Evolutionary conservation across 2,113 vertebrate species (phyloP).

Genomic region (Telmatochromis sp.): DNA sequence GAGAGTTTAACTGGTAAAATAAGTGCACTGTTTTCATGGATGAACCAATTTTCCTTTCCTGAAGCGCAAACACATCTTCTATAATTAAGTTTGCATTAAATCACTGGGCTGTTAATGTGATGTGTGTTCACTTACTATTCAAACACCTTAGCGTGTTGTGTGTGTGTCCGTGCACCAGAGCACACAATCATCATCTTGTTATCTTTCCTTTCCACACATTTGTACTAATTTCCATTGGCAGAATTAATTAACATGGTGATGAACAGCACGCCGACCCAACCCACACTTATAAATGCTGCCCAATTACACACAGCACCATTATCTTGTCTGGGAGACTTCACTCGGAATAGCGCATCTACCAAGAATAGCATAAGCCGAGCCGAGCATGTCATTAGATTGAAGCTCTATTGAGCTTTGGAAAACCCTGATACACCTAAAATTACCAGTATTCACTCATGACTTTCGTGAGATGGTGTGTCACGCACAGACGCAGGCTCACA

Average conservation of each 20-base stretch:
- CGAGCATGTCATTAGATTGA: not conserved
- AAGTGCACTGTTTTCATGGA: not conserved
- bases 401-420: not conserved
- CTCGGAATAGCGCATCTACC: constrained; percentile 14
- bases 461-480: not conserved
- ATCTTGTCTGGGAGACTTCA: constrained; percentile 15
- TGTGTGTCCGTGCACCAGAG: not conserved
- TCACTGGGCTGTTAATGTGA: not conserved
- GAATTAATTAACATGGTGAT: constrained; percentile 30
- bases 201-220: constrained; percentile 39
- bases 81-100: not conserved
- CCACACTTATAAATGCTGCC: not conserved
- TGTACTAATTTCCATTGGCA: constrained; percentile 31
- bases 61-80: not conserved
- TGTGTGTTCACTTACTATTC: not conserved
- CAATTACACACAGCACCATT: constrained; percentile 21
- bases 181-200: not conserved
- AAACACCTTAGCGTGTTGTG: not conserved
- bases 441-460: not conserved
- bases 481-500: not conserved
- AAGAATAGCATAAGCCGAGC: constrained; percentile 28
- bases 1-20: not conserved
- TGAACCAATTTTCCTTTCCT: not conserved
- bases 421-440: constrained; percentile 11
- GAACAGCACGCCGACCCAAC: not conserved